Percentiles rank a stretch among this genome's conserved stretches.
Evolutionary conservation across 2,113 vertebrate genomes (phyloP).

Genomic region (Vulpes lagopus): DNA sequence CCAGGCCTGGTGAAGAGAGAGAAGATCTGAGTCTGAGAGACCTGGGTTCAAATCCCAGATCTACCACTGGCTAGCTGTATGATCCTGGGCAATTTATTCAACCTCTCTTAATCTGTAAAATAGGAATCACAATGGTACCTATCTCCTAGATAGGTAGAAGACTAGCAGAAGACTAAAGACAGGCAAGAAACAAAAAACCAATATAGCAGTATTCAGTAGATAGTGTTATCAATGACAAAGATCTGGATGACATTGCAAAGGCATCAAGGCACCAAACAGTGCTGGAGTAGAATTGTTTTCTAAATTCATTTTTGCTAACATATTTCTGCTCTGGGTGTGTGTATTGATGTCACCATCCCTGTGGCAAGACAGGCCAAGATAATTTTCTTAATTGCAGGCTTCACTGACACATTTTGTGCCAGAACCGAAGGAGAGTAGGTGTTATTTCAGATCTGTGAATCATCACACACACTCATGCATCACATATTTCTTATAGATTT

Average conservation of each 20-base stretch:
- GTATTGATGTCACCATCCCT: slow-evolving; percentile 66
- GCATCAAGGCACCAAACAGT: neutral
- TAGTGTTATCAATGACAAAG: slow-evolving; percentile 32
- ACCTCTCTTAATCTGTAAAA: neutral
- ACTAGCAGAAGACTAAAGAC: neutral
- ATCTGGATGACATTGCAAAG: slow-evolving; percentile 1
- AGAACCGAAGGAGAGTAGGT: slow-evolving; percentile 73
- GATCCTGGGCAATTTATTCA: neutral
- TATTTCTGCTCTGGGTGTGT: slow-evolving; percentile 46
- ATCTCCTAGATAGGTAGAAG: neutral
- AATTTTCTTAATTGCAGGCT: slow-evolving; percentile 81
- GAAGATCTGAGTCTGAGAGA: neutral
- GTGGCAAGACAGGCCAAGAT: slow-evolving; percentile 67
- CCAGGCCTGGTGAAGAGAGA: neutral
- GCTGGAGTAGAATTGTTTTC: slow-evolving; percentile 6
- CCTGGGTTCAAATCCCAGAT: neutral
- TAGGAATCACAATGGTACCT: neutral
- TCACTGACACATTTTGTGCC: slow-evolving; percentile 76
- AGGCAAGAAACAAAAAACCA: neutral
- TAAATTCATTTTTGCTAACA: slow-evolving; percentile 46
- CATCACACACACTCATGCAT: slow-evolving; percentile 70
- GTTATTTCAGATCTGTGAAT: slow-evolving; percentile 81
- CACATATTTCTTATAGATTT: slow-evolving; percentile 75
- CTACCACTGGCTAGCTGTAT: neutral
- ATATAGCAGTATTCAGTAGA: neutral